Base-by-base conservation (phyloP, 2,113 vertebrate genomes). In the Oncorhynchus masou region DNA sequence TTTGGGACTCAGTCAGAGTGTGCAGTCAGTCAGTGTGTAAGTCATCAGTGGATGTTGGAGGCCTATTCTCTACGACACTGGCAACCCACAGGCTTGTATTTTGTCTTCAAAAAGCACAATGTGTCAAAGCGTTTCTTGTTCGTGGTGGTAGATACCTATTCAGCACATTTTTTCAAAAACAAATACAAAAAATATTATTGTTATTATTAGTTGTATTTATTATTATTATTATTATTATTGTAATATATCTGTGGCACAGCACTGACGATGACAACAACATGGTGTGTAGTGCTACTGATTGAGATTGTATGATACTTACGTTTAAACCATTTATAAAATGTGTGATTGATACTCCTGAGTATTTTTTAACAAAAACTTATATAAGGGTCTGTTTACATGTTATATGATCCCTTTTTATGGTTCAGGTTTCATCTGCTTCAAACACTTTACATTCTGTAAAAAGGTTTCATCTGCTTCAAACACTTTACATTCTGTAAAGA, bases 131-230 rank as follows among this genome's bases (percentile, higher is more conserved):
- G 54, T 75, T 90, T 91, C 85, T 86, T 54, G 13, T 91, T 89
- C 88, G 85, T 75, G 85, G 16, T 90, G 79, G 83, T 89, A 91
- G 90, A 90, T 84, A 77, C 88, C 73, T 76, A 74, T 62, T 84
- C 89, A 90, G 89, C 83, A 84, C 75, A 89, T 91, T 92, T 92
- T 87, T 93, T 92, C 83, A 78, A 91, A 84, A 79, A 91, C 12
- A 62, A 19, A 13, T 54, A 19, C 27, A 4, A 54, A 54, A 54
- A 54, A 54, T 11, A 31, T 29, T 67, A 7, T 67, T 29, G 82
- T 89, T 84, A 86, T 87, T 88, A 86, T 87, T 88, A 86, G 89
- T 87, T 88, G 39, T 45, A 11, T 45, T 67, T 67, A 39, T 39
- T 20, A 84, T 90, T 91, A 87, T 92, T 86, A 83, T 67, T 67